Evolutionary conservation across 2,888 invertebrate genomes (phyloP), one percentile per base, ranked within the genome.

Genomic region (Junonia oenone): DNA sequence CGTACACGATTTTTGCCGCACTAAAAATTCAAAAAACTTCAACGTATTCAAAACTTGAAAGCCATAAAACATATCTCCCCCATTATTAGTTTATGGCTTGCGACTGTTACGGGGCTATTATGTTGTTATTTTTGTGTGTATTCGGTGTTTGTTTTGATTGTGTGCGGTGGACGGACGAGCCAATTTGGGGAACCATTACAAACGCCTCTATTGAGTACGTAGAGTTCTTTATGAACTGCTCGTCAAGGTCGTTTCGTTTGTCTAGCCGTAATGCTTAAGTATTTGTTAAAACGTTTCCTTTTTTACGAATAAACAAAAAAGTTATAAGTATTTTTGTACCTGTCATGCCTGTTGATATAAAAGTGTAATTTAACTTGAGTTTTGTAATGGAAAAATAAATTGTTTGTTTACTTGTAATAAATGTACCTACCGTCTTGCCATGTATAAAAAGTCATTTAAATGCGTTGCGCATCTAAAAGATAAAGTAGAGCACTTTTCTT

Each of bases 1-100:
- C 76, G 67, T 64, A 69, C 71, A 78, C 77, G 77, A 79, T 81
- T 77, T 81, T 77, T 67, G 72, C 70, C 74, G 77, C 71, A 90
- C 89, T 90, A 85, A 89, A 81, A 75, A 13, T 70, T 76, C 77
- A 83, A 86, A 89, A 86, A 85, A 78, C 65, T 75, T 70, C 71
- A 77, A 71, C 78, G 81, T 82, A 88, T 89, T 87, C 86, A 87
- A 82, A 89, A 84, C 82, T 83, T 74, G 81, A 79, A 81, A 78
- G 72, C 78, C 87, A 89, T 89, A 89, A 90, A 90, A 85, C 84
- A 89, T 86, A 82, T 77, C 86, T 90, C 89, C 89, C 90, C 89
- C 84, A 88, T 89, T 90, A 90, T 90, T 90, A 88, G 88, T 89
- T 87, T 88, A 88, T 86, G 81, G 81, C 69, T 77, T 79, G 83